Evolutionary conservation across 1,140 invertebrate genomes (phyloP).

Genomic region (Drepana arcuata): DNA sequence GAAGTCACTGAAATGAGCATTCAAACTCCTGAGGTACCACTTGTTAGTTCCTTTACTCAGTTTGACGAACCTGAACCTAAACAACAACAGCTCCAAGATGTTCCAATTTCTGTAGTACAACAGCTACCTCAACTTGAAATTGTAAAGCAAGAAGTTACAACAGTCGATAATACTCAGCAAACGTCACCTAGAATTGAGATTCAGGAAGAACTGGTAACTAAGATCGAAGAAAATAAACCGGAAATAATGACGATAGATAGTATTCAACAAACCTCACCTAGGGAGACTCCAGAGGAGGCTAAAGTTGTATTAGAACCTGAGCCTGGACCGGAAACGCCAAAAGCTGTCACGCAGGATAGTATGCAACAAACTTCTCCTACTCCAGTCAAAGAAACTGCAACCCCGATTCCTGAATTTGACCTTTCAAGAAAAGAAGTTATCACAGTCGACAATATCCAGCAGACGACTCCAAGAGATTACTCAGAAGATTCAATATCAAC

Average conservation of each 20-base stretch:
- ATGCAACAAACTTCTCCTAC: constrained; percentile 51
- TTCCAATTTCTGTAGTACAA: background rate
- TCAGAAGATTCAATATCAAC: constrained; percentile 57
- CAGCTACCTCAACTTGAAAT: constrained; percentile 8
- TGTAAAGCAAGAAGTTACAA: constrained; percentile 19
- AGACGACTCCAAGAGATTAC: constrained; percentile 71
- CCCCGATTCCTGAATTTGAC: constrained; percentile 17
- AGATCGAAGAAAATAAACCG: constrained; percentile 6
- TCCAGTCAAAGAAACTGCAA: constrained; percentile 29
- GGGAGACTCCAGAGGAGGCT: no score
- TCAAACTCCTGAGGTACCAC: constrained; percentile 57
- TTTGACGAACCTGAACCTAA: constrained; percentile 29
- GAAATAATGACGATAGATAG: constrained; percentile 15
- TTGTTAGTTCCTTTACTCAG: constrained; percentile 43
- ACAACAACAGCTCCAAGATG: no score
- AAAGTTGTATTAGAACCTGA: no score
- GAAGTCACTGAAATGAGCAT: constrained; percentile 63
- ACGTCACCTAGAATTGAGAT: constrained; percentile 26
- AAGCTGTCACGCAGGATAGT: constrained; percentile 16
- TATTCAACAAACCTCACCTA: constrained; percentile 22
- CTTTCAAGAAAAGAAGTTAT: constrained; percentile 28
- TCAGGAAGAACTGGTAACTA: constrained; percentile 1
- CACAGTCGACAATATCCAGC: constrained; percentile 52
- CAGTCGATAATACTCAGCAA: constrained; percentile 36
- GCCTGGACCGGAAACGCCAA: constrained; percentile 4